phyloP scores from a whole-genome alignment of 2,113 vertebrate species.

The Paralichthys olivaceus region DNA sequence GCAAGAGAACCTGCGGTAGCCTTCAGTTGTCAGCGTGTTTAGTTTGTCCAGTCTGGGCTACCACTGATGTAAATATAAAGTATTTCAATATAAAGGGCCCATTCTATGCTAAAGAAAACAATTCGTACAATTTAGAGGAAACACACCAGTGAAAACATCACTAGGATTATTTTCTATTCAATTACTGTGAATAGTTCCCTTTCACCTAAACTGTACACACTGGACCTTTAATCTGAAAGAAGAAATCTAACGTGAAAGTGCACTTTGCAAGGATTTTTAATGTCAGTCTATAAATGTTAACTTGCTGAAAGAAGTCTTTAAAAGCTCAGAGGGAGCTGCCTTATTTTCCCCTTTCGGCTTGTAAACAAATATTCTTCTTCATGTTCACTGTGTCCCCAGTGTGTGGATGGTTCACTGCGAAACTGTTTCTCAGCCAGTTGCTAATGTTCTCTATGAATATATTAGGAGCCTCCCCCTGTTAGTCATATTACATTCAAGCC shows the following conservation, averaged over 20 bases:
- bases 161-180: too few species aligned
- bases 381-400: neutral
- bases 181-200: too few species aligned
- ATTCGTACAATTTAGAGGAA: too few species aligned
- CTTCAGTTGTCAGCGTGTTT: too few species aligned
- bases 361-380: neutral
- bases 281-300: neutral
- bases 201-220: too few species aligned
- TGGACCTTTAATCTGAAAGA: neutral
- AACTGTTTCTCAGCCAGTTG: conserved; percentile 1
- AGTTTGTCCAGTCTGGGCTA: too few species aligned
- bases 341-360: neutral
- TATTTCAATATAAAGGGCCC: too few species aligned
- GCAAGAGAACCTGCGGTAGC: too few species aligned
- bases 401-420: conserved; percentile 1
- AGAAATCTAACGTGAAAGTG: neutral
- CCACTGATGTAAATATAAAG: too few species aligned
- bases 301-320: neutral
- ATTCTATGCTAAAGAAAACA: too few species aligned
- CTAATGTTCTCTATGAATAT: neutral
- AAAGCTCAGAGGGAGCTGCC: neutral
- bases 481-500: neutral
- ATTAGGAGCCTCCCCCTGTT: conserved; percentile 2
- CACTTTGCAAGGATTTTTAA: neutral
- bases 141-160: too few species aligned